Conservation (phyloP, 2,113 vertebrate species). For the Dascyllus trimaculatus region DNA sequence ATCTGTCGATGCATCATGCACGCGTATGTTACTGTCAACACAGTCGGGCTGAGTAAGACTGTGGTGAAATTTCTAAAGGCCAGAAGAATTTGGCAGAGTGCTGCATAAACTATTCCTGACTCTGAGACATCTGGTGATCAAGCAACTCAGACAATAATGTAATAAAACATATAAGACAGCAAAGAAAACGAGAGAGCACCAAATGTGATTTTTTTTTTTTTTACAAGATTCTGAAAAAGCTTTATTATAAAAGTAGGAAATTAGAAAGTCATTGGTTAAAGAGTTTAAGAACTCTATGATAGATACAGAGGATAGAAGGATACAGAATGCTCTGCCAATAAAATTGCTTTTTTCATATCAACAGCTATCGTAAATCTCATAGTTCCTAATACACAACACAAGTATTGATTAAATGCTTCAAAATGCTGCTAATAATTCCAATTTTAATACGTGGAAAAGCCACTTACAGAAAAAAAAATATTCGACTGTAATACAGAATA, state of each 20-base stretch:
- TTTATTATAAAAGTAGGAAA: background rate
- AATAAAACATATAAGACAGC: constrained; percentile 12
- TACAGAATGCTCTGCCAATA: background rate
- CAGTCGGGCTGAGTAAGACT: constrained; percentile 23
- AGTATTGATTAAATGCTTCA: background rate
- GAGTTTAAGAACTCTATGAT: background rate
- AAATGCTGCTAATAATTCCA: background rate
- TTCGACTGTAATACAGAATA: background rate
- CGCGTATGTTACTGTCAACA: constrained; percentile 17
- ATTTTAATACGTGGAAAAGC: background rate
- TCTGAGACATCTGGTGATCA: constrained; percentile 21
- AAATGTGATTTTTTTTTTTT: background rate
- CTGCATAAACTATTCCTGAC: background rate
- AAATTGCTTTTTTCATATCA: no score
- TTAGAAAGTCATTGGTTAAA: background rate
- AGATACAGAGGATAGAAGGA: background rate
- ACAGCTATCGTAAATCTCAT: background rate
- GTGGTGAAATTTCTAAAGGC: constrained; percentile 24
- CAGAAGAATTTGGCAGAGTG: constrained; percentile 12
- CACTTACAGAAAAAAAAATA: background rate
- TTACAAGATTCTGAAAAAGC: background rate
- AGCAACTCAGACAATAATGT: background rate
- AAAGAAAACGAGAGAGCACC: background rate
- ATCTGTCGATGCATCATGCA: background rate
- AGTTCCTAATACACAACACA: background rate